A percentile compares a stretch with the other conserved stretches of the same genome.
These are phyloP conservation scores for Triplophysa rosa DNA, from an alignment of 2,113 vertebrate genomes.

Conservation along the genomic window DNA sequence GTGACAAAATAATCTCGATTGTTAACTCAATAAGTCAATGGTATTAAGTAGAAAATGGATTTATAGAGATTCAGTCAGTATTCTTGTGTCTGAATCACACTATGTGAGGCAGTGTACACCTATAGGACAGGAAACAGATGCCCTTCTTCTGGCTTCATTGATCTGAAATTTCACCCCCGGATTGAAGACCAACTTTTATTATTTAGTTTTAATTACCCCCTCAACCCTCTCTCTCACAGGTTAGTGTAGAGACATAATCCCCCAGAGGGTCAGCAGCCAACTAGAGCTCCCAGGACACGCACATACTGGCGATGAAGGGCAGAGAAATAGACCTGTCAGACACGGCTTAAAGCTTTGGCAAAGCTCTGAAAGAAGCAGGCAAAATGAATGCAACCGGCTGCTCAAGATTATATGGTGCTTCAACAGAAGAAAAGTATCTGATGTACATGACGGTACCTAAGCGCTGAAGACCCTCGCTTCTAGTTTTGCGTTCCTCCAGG, in stretches of 20 bases:
- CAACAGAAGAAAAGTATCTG: neutral
- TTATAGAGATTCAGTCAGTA: constrained; percentile 16
- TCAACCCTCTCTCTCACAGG: constrained; percentile 76
- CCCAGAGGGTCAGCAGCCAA: constrained; percentile 56
- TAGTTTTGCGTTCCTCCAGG: constrained; percentile 3
- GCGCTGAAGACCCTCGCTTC: constrained; percentile 6
- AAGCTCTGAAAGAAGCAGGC: constrained; percentile 34
- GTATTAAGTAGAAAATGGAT: constrained; percentile 16
- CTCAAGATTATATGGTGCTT: constrained; percentile 1
- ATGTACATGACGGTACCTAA: constrained; percentile 32
- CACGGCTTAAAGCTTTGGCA: constrained; percentile 37
- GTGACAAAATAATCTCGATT: constrained; percentile 8
- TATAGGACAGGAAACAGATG: constrained; percentile 63
- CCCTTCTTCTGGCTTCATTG: constrained; percentile 64
- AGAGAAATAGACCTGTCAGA: constrained; percentile 53
- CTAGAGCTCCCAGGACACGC: constrained; percentile 64
- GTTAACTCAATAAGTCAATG: constrained; percentile 27
- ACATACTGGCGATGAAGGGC: constrained; percentile 57
- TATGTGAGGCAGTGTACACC: constrained; percentile 58
- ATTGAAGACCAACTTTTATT: constrained; percentile 70
- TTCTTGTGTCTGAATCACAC: constrained; percentile 68
- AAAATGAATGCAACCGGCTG: constrained; percentile 9
- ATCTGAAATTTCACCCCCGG: constrained; percentile 69
- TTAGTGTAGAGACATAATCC: constrained; percentile 74
- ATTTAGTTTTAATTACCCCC: constrained; percentile 81